Evolutionary conservation across 23 tunicate genomes (phyloP).

Genomic region (Ascidia mentula): DNA sequence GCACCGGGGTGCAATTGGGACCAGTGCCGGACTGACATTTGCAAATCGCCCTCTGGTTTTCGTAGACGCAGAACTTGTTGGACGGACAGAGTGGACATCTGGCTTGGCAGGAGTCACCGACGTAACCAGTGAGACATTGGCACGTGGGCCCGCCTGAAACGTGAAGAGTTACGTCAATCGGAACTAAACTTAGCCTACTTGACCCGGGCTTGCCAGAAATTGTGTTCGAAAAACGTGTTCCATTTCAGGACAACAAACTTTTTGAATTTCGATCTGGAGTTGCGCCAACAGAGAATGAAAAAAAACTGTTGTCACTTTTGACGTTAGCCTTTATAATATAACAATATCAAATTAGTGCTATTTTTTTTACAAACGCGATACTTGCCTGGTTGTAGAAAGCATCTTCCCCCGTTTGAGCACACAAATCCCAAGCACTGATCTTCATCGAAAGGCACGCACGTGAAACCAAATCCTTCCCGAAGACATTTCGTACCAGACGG

Average conservation of each 20-base stretch:
- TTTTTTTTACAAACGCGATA: too few species aligned
- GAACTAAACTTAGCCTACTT: too few species aligned
- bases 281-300: too few species aligned
- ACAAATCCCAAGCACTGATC: neutral
- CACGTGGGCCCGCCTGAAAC: neutral
- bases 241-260: too few species aligned
- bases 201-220: too few species aligned
- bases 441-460: neutral
- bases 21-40: neutral
- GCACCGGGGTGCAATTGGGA: neutral
- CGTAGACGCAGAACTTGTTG: neutral
- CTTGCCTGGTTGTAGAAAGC: neutral
- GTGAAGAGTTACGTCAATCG: too few species aligned
- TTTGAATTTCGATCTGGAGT: too few species aligned
- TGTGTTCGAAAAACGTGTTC: too few species aligned
- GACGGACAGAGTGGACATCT: neutral
- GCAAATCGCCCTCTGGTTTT: neutral
- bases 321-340: too few species aligned
- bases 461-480: neutral
- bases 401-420: neutral
- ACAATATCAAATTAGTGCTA: too few species aligned
- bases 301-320: too few species aligned
- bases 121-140: neutral
- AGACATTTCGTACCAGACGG: neutral
- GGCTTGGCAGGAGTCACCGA: neutral